Percentiles rank a stretch among this genome's conserved stretches.
phyloP scores from a whole-genome alignment of 2,797 vertebrate genomes.

The Acrossocheilus fasciatus region DNA sequence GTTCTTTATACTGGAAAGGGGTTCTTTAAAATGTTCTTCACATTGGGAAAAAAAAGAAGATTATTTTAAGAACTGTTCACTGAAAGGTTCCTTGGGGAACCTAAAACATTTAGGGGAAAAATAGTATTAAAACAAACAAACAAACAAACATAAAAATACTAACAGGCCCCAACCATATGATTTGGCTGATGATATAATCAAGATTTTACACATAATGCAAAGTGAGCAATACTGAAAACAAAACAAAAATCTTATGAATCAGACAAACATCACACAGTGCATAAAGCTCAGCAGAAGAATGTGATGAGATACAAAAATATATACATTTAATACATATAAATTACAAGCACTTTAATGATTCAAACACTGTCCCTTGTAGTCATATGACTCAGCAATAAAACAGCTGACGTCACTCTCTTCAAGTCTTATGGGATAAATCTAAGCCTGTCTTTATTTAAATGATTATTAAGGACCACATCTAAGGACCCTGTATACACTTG shows the following conservation, averaged over 20 bases:
- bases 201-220: background rate
- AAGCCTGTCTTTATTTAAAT: background rate
- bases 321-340: background rate
- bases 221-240: constrained; percentile 20
- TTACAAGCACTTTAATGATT: constrained; percentile 30
- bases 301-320: background rate
- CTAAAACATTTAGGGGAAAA: background rate
- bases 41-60: no score
- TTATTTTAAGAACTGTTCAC: no score
- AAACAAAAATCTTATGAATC: background rate
- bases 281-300: constrained; percentile 3
- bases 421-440: background rate
- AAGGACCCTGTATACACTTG: background rate
- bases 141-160: background rate
- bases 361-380: constrained; percentile 3
- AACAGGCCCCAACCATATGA: background rate
- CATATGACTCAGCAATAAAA: background rate
- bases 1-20: background rate
- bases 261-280: constrained; percentile 13
- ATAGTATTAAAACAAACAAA: background rate
- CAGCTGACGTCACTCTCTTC: background rate
- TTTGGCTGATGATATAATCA: constrained; percentile 6
- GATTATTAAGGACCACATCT: background rate
- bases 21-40: background rate
- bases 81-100: no score